A percentile compares a stretch with the other conserved stretches of the same genome.
Conservation (phyloP, 2,888 invertebrate species). For the Caradrina kadenii region DNA sequence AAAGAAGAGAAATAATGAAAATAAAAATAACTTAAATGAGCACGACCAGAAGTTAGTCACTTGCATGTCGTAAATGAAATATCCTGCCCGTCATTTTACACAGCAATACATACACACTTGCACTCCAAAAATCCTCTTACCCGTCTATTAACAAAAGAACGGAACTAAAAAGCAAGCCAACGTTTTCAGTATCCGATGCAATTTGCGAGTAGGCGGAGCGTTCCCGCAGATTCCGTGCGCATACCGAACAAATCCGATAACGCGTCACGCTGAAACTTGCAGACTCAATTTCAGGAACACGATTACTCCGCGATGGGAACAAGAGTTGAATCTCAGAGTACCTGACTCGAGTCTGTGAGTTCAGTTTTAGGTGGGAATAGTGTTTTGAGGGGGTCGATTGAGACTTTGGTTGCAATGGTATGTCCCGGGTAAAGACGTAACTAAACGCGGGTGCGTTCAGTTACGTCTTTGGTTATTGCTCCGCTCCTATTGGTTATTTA, state of each 20-base stretch:
- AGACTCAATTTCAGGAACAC: conserved; percentile 86
- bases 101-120: neutral
- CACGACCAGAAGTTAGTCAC: no score
- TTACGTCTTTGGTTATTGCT: no score
- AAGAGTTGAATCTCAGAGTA: conserved; percentile 73
- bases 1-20: no score
- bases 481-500: no score
- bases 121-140: conserved; percentile 18
- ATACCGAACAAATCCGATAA: conserved; percentile 88
- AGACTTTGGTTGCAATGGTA: neutral
- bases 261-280: conserved; percentile 83
- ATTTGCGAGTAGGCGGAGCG: conserved; percentile 67
- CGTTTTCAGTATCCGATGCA: conserved; percentile 64
- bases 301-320: conserved; percentile 80
- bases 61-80: neutral
- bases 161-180: conserved; percentile 47
- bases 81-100: neutral
- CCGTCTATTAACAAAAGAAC: conserved; percentile 41
- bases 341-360: conserved; percentile 57
- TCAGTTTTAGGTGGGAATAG: conserved; percentile 43
- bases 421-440: no score
- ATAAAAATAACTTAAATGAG: no score
- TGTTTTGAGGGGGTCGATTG: conserved; percentile 12
- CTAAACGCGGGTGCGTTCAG: no score
- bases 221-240: conserved; percentile 78